Conservation (phyloP, 2,113 vertebrate genomes). For the Meleagris gallopavo region DNA sequence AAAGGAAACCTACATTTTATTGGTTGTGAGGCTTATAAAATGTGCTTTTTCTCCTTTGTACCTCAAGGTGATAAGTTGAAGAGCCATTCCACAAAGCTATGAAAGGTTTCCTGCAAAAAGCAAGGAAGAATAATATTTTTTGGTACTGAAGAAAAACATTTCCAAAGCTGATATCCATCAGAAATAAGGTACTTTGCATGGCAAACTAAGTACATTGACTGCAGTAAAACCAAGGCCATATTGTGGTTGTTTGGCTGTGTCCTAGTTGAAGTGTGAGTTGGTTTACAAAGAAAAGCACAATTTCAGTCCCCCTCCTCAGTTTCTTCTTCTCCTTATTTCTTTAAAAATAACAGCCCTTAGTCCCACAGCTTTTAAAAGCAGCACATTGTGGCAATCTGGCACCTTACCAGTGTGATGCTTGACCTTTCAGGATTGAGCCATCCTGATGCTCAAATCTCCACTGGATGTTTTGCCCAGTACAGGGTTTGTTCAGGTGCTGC, state of each 20-base stretch:
- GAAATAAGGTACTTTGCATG: background rate
- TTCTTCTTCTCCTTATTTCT: background rate
- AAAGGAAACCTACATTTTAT: background rate
- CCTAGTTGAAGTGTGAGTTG: background rate
- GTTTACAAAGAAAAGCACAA: background rate
- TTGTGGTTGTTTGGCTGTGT: background rate
- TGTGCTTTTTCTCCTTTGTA: background rate
- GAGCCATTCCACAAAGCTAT: background rate
- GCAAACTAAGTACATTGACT: background rate
- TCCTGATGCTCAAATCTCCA: background rate
- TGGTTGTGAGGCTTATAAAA: background rate
- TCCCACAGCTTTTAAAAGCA: background rate
- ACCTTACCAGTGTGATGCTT: background rate
- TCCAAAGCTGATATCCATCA: background rate
- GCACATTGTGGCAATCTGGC: fast-evolving
- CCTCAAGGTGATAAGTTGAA: background rate
- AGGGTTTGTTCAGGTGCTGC: background rate
- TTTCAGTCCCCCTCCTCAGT: background rate
- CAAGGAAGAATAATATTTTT: background rate
- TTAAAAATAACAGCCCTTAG: background rate
- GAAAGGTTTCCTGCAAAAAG: background rate
- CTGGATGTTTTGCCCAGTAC: background rate
- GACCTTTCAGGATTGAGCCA: background rate
- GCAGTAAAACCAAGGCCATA: background rate
- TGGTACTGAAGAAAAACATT: background rate